Conservation (phyloP, 1,140 invertebrate species). For the Melanaphis sacchari region DNA sequence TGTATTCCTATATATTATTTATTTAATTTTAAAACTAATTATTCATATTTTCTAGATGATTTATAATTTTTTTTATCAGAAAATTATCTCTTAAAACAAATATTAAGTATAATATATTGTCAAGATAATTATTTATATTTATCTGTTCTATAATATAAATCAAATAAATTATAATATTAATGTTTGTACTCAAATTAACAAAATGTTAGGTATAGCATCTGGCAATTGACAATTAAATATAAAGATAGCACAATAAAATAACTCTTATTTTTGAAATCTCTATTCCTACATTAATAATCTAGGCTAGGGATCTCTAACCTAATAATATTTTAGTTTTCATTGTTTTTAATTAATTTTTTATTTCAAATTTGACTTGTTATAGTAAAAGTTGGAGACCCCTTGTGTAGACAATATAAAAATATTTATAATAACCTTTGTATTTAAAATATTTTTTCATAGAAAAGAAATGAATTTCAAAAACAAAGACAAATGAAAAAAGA, state of each 20-base stretch:
- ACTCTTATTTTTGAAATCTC: not conserved
- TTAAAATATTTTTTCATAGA: conserved; percentile 15
- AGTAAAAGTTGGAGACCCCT: not conserved
- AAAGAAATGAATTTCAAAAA: conserved; percentile 53
- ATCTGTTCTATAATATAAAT: not conserved
- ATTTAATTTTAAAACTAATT: not conserved
- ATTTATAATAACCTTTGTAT: not conserved
- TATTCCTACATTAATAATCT: not conserved
- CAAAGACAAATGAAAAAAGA: conserved; percentile 46
- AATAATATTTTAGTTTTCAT: no score
- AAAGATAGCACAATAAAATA: not conserved
- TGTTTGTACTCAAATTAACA: not conserved
- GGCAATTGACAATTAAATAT: not conserved
- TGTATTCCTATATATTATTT: not conserved
- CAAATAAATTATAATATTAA: not conserved
- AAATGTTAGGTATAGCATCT: not conserved
- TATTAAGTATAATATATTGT: not conserved
- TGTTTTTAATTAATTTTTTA: no score
- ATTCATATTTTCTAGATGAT: not conserved
- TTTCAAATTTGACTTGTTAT: not conserved
- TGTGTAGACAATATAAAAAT: not conserved
- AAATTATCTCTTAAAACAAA: not conserved
- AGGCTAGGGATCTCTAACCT: no score
- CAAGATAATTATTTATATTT: not conserved
- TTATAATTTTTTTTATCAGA: not conserved